Conservation (phyloP, 2,113 vertebrate genomes). For the Elanoides forficatus region DNA sequence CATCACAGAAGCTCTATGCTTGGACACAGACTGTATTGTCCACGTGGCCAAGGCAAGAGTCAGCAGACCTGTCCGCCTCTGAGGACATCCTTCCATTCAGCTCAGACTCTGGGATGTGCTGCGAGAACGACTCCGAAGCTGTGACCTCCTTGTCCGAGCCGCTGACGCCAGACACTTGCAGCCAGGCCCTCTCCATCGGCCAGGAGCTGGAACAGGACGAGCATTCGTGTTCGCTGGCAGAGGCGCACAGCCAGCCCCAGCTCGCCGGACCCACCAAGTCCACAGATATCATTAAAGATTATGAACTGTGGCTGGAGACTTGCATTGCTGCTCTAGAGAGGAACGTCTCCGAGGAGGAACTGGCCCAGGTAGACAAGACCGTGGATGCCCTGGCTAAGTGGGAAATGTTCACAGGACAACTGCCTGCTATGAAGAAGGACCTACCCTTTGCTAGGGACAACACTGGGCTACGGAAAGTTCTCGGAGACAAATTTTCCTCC, state of each 20-base stretch:
- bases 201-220: constrained; percentile 62
- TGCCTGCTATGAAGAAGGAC: constrained; percentile 46
- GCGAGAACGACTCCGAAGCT: constrained; percentile 60
- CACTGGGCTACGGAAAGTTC: constrained; percentile 52
- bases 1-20: constrained; percentile 52
- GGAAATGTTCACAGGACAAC: constrained; percentile 72
- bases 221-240: not conserved
- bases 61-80: not conserved
- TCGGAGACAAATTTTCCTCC: constrained; percentile 71
- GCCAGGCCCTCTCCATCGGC: constrained; percentile 26
- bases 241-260: not conserved
- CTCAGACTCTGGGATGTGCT: constrained; percentile 66
- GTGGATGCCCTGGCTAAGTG: constrained; percentile 68
- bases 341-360: constrained; percentile 65
- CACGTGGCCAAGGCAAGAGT: constrained; percentile 15
- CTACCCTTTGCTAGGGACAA: constrained; percentile 37
- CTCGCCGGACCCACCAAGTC: not conserved
- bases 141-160: constrained; percentile 63
- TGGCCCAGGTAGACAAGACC: constrained; percentile 43
- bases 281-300: constrained; percentile 45
- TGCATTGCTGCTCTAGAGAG: constrained; percentile 71
- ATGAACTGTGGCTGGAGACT: constrained; percentile 63
- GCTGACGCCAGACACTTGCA: constrained; percentile 34
- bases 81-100: constrained; percentile 58
- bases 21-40: constrained; percentile 54